A percentile compares a stretch with the other conserved stretches of the same genome.
These are phyloP conservation scores for Bombus terrestris DNA, from an alignment of 1,140 invertebrate species.

Conservation along the genomic window DNA sequence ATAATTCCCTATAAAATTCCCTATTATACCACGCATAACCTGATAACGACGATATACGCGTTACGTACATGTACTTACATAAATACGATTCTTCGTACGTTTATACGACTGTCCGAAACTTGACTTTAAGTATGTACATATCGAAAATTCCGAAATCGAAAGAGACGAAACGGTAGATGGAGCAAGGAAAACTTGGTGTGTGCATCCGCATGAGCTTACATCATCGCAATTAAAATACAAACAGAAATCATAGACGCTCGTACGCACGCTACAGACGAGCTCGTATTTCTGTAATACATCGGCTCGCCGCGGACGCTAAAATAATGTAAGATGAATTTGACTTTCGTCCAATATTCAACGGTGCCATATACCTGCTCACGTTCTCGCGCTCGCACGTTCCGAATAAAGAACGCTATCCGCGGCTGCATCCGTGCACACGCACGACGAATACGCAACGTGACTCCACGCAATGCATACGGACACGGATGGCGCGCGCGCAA, in stretches of 20 bases:
- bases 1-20: neutral
- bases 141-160: neutral
- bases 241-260: neutral
- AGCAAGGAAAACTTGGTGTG: constrained; percentile 7
- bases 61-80: neutral
- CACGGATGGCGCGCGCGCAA: too few relatives aligned
- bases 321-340: constrained; percentile 56
- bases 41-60: neutral
- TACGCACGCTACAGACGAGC: neutral
- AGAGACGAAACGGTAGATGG: too few relatives aligned
- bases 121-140: too few relatives aligned
- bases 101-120: neutral
- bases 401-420: constrained; percentile 60
- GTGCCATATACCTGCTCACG: constrained; percentile 50
- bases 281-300: constrained; percentile 49
- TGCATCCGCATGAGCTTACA: constrained; percentile 9
- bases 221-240: constrained; percentile 55
- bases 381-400: constrained; percentile 55
- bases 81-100: neutral
- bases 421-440: neutral
- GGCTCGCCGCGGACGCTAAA: constrained; percentile 35
- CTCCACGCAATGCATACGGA: neutral
- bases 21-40: neutral
- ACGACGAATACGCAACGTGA: neutral
- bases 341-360: constrained; percentile 48